Percentiles rank a stretch among this genome's conserved stretches.
These are phyloP conservation scores for Drosophila albomicans DNA, from an alignment of 1,140 invertebrate genomes.

Conservation along the genomic window DNA sequence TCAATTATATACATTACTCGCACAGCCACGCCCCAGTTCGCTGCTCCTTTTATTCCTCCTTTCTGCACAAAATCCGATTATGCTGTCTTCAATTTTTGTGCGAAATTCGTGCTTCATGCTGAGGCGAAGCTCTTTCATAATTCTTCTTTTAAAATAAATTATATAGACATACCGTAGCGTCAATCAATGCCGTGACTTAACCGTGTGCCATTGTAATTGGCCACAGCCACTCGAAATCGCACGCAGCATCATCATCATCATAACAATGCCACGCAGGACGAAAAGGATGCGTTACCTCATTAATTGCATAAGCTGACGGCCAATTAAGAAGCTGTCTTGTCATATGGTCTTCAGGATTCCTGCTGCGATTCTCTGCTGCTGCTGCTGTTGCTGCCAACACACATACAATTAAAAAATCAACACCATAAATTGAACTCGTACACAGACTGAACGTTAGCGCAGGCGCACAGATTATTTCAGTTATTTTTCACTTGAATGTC, in stretches of 20 bases:
- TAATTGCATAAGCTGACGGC: constrained; percentile 35
- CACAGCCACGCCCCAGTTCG: background rate
- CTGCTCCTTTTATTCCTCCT: background rate
- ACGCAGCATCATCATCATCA: background rate
- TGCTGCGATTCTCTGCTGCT: background rate
- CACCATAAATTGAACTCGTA: constrained; percentile 68
- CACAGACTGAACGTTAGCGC: constrained; percentile 1
- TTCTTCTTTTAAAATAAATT: constrained; percentile 1
- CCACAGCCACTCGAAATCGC: background rate
- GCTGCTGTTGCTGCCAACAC: background rate
- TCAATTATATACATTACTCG: constrained; percentile 35
- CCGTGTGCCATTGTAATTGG: background rate
- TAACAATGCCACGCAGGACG: constrained; percentile 9
- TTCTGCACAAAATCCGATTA: constrained; percentile 4
- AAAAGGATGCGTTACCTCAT: constrained; percentile 26
- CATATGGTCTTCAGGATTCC: background rate
- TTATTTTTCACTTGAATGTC: background rate
- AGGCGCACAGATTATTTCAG: constrained; percentile 7
- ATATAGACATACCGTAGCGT: constrained; percentile 21
- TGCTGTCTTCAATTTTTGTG: constrained; percentile 7
- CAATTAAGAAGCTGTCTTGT: constrained; percentile 57
- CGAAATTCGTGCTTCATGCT: background rate
- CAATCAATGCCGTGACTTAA: constrained; percentile 17
- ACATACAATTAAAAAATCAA: constrained; percentile 75
- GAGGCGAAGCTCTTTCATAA: background rate